Evolutionary conservation across 2,888 invertebrate species (phyloP), one percentile per base, ranked within the genome.

Genomic region (Oscheius sp.): DNA sequence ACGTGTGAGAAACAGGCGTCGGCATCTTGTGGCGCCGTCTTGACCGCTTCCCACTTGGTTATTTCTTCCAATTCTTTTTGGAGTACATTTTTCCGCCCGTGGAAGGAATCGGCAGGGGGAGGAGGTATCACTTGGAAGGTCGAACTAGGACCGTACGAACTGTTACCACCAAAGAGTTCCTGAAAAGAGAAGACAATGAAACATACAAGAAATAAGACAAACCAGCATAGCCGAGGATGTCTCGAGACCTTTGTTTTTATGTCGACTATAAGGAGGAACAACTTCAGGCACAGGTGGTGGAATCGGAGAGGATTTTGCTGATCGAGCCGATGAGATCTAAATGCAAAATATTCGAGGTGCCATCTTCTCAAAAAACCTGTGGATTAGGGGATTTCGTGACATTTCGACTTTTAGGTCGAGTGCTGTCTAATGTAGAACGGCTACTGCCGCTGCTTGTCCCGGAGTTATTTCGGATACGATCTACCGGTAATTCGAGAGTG

Each of bases 151-250:
- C 73, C 68, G 21, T 69, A 73, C 7, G 69, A 58, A 23, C 61
- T 56, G 18, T 59, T 63, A 6, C 74, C 77, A 1, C 81, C 81
- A 75, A 81, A 81, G 23, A 81, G 63, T 56, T 80, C 81, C 81
- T 81, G 29, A 59, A 79, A 66, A 35, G 49, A 52, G 46, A 0
- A 13, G 29, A 9, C 9, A 16, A 2, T 49, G 25, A 23, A 27
- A n/a, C n/a, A 5, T 13, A n/a, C 18, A 9, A 6, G 35, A 63
- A 35, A 35, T n/a, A 1, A 21, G 12, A 61, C 58, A 12, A n/a
- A 77, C 83, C 77, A 77, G 75, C 83, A 83, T 83, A 1, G 73
- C 83, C 1, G 78, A 74, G 25, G 80, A 81, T 29, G 79, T 82
- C 58, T 83, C 83, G 21, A 83, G 72, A 27, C 81, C 80, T 59